Base-by-base conservation (phyloP, 2,113 vertebrate species). In the Ceuthmochares aereus region DNA sequence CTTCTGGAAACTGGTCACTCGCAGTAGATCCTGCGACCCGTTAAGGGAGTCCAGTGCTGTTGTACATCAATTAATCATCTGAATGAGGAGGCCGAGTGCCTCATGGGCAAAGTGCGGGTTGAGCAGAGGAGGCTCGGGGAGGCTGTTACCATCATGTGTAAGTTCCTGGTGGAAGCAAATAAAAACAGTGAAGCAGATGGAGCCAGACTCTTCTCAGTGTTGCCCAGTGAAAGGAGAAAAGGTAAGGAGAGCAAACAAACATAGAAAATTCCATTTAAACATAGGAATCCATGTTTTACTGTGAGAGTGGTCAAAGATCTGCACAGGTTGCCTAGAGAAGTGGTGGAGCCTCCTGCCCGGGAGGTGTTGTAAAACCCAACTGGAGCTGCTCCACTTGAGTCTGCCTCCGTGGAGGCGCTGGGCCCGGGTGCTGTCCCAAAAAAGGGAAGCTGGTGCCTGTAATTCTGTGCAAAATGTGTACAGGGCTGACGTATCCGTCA, bases 11-110 rank as follows among this genome's bases (percentile, higher is more conserved):
- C 26, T 3, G 9, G 7, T 58, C 69, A 5, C 37, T 29, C 2
- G 3, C 9, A 37, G 37, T 25, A n/a, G 5, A 4, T 36, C 43
- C 4, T 3, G n/a, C 7, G 81, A 14, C 16, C 37, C 30, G 0
- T 32, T 27, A n/a, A 20, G 14, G 15, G 49, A 5, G 10, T 16
- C 2, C 56, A 64, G 11, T 20, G 12, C 32, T 17, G 18, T 12
- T 58, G 20, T 10, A 9, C 1, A 0, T 45, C 40, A n/a, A 32
- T 12, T 15, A 25, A 6, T n/a, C 25, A 23, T 18, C 47, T 21
- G 37, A 56, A 20, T 32, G 55, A 32, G 20, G 25, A 29, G 45
- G 25, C 68, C 30, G 27, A 62, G 40, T 4, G 29, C 27, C 36
- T 52, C 29, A 29, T 42, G 6, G 15, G 25, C 43, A 40, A 27